Percentiles rank a stretch among this genome's conserved stretches.
These are phyloP conservation scores for Onthophagus taurus DNA, from an alignment of 1,140 invertebrate genomes.

Conservation along the genomic window DNA sequence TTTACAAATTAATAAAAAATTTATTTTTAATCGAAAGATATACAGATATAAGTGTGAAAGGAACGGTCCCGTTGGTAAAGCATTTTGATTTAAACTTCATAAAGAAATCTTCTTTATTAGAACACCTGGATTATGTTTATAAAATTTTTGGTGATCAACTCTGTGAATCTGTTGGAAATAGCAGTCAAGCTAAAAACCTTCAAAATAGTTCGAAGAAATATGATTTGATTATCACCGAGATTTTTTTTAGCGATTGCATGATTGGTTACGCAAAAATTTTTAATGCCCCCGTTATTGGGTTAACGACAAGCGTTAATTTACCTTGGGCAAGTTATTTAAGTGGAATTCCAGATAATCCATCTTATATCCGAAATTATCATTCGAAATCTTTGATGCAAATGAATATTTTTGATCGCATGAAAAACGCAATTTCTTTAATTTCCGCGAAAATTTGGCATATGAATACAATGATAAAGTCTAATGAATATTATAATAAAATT, in stretches of 20 bases:
- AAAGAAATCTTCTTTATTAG: background rate
- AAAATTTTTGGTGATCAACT: background rate
- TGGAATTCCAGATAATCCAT: constrained; percentile 47
- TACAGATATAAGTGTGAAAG: constrained; percentile 31
- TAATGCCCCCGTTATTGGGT: constrained; percentile 44
- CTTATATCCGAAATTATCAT: constrained; percentile 48
- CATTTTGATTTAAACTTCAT: background rate
- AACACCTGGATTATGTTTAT: background rate
- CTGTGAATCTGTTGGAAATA: background rate
- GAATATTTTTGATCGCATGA: constrained; percentile 46
- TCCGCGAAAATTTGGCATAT: constrained; percentile 17
- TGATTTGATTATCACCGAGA: constrained; percentile 13
- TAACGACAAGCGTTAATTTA: constrained; percentile 49
- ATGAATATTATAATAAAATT: constrained; percentile 39
- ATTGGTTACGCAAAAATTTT: constrained; percentile 42
- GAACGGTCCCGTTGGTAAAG: constrained; percentile 17
- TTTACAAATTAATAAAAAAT: no score
- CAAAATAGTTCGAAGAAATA: constrained; percentile 13
- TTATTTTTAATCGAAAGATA: no score
- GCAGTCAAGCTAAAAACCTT: constrained; percentile 5
- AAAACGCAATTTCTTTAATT: constrained; percentile 22
- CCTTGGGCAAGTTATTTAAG: constrained; percentile 41
- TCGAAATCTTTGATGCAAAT: constrained; percentile 39
- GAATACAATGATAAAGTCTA: constrained; percentile 33
- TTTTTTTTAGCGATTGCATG: constrained; percentile 14